phyloP scores from a whole-genome alignment of 1,140 invertebrate genomes.

The Neomicropteryx cornuta region DNA sequence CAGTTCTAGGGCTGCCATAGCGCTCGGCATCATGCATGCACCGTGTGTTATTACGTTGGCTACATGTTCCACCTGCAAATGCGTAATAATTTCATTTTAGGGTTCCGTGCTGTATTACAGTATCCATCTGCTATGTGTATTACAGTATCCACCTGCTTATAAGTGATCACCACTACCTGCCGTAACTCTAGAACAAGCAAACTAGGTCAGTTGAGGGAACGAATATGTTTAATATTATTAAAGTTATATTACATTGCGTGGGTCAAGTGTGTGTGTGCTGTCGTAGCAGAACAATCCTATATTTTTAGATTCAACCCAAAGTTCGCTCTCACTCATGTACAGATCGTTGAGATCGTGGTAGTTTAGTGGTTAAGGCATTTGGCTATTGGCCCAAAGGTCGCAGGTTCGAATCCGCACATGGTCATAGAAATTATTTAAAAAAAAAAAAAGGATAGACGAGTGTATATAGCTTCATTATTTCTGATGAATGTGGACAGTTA shows the following conservation, averaged over 20 bases:
- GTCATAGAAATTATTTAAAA: too few species aligned
- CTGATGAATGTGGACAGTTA: too few species aligned
- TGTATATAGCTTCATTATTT: too few species aligned
- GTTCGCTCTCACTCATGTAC: too few species aligned
- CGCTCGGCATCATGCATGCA: conserved; percentile 73
- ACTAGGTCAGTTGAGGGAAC: neutral
- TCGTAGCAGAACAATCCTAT: neutral
- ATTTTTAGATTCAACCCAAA: too few species aligned
- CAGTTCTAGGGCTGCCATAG: conserved; percentile 62
- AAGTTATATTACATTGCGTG: neutral
- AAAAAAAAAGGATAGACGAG: too few species aligned
- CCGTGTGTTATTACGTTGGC: conserved; percentile 88
- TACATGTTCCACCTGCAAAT: conserved; percentile 66
- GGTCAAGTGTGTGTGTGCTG: neutral
- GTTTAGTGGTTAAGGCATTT: too few species aligned
- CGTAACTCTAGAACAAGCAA: neutral
- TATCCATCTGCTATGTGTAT: too few species aligned
- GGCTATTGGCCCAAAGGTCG: too few species aligned
- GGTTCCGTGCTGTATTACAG: neutral
- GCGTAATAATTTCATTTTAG: conserved; percentile 1
- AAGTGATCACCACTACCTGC: neutral
- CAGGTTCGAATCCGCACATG: too few species aligned
- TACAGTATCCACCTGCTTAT: neutral
- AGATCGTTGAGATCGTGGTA: too few species aligned
- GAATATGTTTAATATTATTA: neutral